Base-by-base conservation (phyloP, 92 coral and sea anemone species). In the Diadumene lineata region DNA sequence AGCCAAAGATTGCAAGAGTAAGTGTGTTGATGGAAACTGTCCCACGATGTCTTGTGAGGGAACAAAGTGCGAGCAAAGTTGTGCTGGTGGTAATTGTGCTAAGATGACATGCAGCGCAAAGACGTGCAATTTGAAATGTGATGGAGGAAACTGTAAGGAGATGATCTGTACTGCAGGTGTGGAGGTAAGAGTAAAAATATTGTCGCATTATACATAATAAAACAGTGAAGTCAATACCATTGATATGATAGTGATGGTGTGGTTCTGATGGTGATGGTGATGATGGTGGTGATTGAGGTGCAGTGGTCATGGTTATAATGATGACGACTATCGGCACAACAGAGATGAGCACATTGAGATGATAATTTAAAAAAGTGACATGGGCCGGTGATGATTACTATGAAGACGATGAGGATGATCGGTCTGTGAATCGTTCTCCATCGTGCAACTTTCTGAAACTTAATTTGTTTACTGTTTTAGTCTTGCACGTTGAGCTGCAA, bases 51-150 rank as follows among this genome's bases (percentile, higher is more conserved):
- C 21, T 29, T 86, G 90, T 30, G 58, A 23, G 17, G 89, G 56
- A 0, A 64, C 29, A 1, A 67, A 64, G 31, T 86, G 90, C 53
- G 75, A 74, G 7, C 90, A 86, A 80, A 31, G 11, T 2, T 86
- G 90, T 43, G 61, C 79, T 1, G 34, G 77, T 25, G 77, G 68
- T n/a, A 86, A 86, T 76, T 86, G 90, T 46, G 64, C 79, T 27
- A 64, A 70, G 16, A 86, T 86, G 90, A 76, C 75, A 13, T 86
- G 90, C 63, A 32, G 43, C 16, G 82, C 90, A 0, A 66, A 70
- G 31, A 70, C 58, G 21, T 86, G 90, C 33, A n/a, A 11, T 1
- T 84, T 79, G 83, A 65, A 73, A 0, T 86, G 90, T 23, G 76
- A 66, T 26, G 69, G 70, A 18, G 90, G 90, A n/a, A 18, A 66